phyloP scores from a whole-genome alignment of 1,140 invertebrate species.

The Bombus vancouverensis region DNA sequence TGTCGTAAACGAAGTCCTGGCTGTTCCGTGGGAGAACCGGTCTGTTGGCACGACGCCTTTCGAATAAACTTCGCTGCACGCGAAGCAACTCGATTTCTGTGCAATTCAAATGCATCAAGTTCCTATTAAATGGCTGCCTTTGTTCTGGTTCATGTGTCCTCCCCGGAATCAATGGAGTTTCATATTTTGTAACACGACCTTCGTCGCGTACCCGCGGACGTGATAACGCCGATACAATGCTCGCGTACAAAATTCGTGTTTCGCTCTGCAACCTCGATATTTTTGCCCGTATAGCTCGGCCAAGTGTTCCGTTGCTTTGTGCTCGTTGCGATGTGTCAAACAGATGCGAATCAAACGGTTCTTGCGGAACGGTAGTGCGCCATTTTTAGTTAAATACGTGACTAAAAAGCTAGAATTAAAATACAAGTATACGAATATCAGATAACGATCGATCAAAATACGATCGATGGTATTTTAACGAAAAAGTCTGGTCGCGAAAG shows the following conservation, averaged over 20 bases:
- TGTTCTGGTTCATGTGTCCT: constrained; percentile 21
- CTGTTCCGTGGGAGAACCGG: constrained; percentile 68
- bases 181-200: neutral
- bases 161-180: neutral
- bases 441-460: no score
- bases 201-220: neutral
- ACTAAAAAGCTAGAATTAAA: no score
- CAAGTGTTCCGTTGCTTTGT: no score
- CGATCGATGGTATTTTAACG: no score
- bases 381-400: no score
- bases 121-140: constrained; percentile 36
- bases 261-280: neutral
- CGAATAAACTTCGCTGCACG: constrained; percentile 38
- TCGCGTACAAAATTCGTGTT: neutral
- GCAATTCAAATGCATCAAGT: constrained; percentile 36
- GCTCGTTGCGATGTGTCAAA: neutral
- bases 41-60: constrained; percentile 54
- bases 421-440: no score
- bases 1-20: constrained; percentile 38
- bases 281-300: neutral
- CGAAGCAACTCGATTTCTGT: constrained; percentile 27
- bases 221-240: neutral
- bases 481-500: no score
- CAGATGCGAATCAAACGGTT: neutral
- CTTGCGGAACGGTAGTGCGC: no score